These are phyloP conservation scores for Polydrusus pterygomalis DNA, from an alignment of 2,888 invertebrate species.

Conservation along the genomic window DNA sequence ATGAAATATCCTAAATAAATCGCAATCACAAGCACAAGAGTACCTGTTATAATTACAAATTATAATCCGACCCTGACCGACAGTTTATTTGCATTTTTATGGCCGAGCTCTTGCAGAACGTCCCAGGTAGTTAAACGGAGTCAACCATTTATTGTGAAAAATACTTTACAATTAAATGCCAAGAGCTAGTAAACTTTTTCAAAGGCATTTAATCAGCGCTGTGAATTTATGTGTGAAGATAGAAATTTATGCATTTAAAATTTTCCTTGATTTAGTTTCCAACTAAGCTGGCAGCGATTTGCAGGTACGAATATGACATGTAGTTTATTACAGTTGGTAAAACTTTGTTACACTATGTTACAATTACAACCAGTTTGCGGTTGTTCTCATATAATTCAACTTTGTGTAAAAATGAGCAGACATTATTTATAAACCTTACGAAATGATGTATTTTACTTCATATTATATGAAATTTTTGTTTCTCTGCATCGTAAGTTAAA, in stretches of 20 bases:
- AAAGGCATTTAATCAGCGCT: neutral
- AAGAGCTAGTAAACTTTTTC: neutral
- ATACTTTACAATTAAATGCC: neutral
- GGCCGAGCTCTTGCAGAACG: too few species aligned
- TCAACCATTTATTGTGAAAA: too few species aligned
- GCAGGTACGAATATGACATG: neutral
- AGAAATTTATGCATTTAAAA: neutral
- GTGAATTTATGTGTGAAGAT: neutral
- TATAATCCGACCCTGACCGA: too few species aligned
- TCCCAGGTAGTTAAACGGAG: too few species aligned
- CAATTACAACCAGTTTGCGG: neutral
- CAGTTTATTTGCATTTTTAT: too few species aligned
- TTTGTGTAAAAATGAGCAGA: neutral
- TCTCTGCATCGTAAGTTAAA: too few species aligned
- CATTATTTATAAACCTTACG: too few species aligned
- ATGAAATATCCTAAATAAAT: too few species aligned
- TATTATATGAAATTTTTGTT: neutral
- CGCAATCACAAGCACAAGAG: too few species aligned
- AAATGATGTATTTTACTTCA: too few species aligned
- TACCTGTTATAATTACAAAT: too few species aligned
- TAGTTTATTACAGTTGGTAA: neutral
- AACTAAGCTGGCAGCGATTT: neutral
- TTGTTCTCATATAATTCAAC: neutral
- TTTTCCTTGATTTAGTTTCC: slow-evolving; percentile 4
- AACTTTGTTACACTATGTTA: neutral